Base-by-base conservation (phyloP, 2,113 vertebrate genomes). In the Platysternon megacephalum region DNA sequence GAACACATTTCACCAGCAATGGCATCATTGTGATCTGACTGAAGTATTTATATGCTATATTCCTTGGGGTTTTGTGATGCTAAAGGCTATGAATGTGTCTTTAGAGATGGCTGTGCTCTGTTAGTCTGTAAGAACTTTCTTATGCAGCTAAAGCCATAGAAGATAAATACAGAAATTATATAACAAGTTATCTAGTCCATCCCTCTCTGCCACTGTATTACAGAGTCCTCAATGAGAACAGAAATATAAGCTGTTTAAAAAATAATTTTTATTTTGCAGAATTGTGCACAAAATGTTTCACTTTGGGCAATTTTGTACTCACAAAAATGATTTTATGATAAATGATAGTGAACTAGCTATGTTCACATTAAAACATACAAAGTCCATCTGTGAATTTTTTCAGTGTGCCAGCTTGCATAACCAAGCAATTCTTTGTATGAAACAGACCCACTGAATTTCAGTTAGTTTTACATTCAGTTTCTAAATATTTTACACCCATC, bases 401-500 rank as follows among this genome's bases (percentile, higher is more conserved):
- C 2, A 0, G 0, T 0, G 1, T 39, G 26, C 16, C 42, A 14
- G 22, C 6, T 28, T 16, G 24, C 24, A 78, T 44, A 44, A 78
- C 42, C 19, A 72, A 72, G 4, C 19, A 72, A 39, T 72, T 39
- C 2, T 6, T 12, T 68, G 3, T 49, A 61, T 68, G 61, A 78
- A 94, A 86, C 8, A 6, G 81, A 2, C 72, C 3, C 82, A 58
- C 16, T 82, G 17, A 93, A 85, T 21, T 85, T 82, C 76, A 52
- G 32, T 58, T 6, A 0, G 51, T 96, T 90, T 5, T 88, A 16
- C 46, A 44, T 90, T 79, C 49, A 26, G 21, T 82, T 84, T 82
- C 49, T 79, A 94, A 94, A 35, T 2, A 44, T 79, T 83, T 72
- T 11, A 76, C 24, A 92, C 21, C 48, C 4, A 26, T 95, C 28